Base-by-base conservation (phyloP, 2,888 invertebrate genomes). In the Agrilus cyanescens region DNA sequence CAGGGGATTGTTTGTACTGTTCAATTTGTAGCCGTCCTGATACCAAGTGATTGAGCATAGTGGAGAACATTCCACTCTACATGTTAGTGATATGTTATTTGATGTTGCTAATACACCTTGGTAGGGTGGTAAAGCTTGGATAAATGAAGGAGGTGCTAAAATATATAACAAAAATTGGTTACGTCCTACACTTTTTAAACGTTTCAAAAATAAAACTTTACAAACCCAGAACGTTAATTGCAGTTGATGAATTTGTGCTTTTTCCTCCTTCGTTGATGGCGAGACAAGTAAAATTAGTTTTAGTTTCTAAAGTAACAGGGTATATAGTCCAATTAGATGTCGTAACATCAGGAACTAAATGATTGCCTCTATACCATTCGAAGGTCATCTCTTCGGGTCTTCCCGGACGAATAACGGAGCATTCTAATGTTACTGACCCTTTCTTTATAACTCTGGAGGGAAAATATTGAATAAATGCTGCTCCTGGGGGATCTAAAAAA, bases 61-160 rank as follows among this genome's bases (percentile, higher is more conserved):
- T 0, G 93, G 93, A 8, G 82, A 85, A 60, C 91, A 93, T 61
- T 93, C 93, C 41, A 93, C 86, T 48, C 87, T 80, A 63, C 91
- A 93, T 2, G 84, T 83, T 12, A 93, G 71, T 42, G 73, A 75
- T 43, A 78, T 74, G 53, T 75, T 69, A 40, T 72, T 67, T 10
- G 85, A 80, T 42, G 85, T 85, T 65, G 82, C 85, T 12, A 84
- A 67, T 34, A 81, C 79, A 2, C 90, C 90, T 45, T 82, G 82
- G 68, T 89, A 89, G 2, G 84, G 83, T 32, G 79, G 80, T 58
- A 90, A 76, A 14, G 84, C 82, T 55, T 83, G 81, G 54, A 91
- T 89, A 68, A 93, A 90, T 47, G 83, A 79, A 4, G 93, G 93
- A 10, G 88, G 85, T 37, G 89, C 93, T 85, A 71, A 41, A 71